These are phyloP conservation scores for Apocheima hispidaria DNA, from an alignment of 2,888 invertebrate genomes.

Conservation along the genomic window DNA sequence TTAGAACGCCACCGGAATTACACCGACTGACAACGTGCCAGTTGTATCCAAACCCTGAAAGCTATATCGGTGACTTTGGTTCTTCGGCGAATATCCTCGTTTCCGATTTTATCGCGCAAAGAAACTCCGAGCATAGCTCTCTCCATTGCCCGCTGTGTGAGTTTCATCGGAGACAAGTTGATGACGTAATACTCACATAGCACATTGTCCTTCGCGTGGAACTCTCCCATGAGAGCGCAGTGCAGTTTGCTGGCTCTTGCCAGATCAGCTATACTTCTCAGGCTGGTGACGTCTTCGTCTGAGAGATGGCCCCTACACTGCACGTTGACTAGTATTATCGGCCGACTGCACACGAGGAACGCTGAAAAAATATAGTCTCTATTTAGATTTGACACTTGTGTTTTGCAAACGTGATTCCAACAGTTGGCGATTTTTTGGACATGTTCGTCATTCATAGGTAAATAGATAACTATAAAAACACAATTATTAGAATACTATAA, in stretches of 20 bases:
- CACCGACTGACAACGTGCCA: no score
- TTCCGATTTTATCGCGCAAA: no score
- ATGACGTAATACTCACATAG: constrained; percentile 60
- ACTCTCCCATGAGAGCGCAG: constrained; percentile 72
- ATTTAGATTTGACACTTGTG: background rate
- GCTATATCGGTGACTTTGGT: no score
- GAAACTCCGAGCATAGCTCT: no score
- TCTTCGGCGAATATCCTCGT: no score
- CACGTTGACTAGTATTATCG: constrained; percentile 81
- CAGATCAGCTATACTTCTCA: constrained; percentile 59
- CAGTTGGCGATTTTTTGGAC: no score
- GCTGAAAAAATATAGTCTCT: constrained; percentile 54
- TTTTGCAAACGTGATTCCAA: no score
- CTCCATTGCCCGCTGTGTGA: no score
- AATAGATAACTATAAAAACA: background rate
- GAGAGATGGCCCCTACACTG: constrained; percentile 58
- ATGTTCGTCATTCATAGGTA: background rate
- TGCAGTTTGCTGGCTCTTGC: constrained; percentile 57
- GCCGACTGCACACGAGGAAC: constrained; percentile 81
- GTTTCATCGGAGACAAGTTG: no score
- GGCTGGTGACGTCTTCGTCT: constrained; percentile 55
- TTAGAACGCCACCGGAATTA: no score
- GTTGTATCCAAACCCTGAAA: no score
- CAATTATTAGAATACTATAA: no score
- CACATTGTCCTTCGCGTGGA: constrained; percentile 69